Conservation (phyloP, 2,888 invertebrate species). For the Syrphus vitripennis region DNA sequence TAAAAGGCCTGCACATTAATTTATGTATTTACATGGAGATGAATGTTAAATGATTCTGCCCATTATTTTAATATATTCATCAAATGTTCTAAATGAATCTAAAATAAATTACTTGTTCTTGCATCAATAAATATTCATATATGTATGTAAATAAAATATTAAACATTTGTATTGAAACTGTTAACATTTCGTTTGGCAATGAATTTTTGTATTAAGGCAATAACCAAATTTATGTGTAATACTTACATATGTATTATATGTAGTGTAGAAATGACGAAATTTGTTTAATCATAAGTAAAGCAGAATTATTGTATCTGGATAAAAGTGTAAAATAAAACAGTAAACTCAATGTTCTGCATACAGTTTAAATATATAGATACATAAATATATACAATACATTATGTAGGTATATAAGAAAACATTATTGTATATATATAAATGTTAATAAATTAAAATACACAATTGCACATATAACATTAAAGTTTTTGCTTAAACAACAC, state of each 20-base stretch:
- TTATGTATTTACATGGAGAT: too few species aligned
- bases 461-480: constrained; percentile 42
- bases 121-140: constrained; percentile 37
- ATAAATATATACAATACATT: neutral
- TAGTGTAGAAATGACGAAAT: neutral
- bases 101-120: constrained; percentile 48
- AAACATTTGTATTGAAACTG: neutral
- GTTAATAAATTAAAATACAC: neutral
- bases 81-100: neutral
- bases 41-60: neutral
- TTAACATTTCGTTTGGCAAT: constrained; percentile 54
- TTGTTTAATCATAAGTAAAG: constrained; percentile 17
- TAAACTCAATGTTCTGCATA: constrained; percentile 37
- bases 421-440: neutral
- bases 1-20: too few species aligned
- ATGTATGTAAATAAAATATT: constrained; percentile 1
- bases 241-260: neutral
- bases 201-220: constrained; percentile 62
- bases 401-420: neutral
- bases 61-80: neutral
- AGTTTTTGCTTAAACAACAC: constrained; percentile 65
- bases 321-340: constrained; percentile 52
- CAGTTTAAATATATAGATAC: neutral
- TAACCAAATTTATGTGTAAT: constrained; percentile 20
- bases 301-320: constrained; percentile 45